A percentile compares a stretch with the other conserved stretches of the same genome.
Evolutionary conservation across 2,797 vertebrate genomes (phyloP).

Genomic region (Netta rufina): DNA sequence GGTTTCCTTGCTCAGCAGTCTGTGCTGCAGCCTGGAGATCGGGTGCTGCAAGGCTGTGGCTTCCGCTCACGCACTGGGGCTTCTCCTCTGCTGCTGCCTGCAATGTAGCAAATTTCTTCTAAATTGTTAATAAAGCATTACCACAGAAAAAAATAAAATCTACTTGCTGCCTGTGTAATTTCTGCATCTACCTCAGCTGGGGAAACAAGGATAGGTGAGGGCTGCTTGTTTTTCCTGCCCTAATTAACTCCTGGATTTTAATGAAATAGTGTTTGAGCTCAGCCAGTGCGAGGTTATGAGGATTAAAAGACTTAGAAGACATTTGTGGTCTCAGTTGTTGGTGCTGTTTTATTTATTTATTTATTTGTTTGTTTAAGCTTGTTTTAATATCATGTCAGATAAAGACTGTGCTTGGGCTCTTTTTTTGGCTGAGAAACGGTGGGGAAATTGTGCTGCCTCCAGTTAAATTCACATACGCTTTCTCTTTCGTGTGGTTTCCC

Average conservation of each 20-base stretch:
- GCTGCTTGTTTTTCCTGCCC: conserved; percentile 12
- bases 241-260: conserved; percentile 49
- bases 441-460: background rate
- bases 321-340: background rate
- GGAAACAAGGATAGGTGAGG: background rate
- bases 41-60: background rate
- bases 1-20: conserved; percentile 6
- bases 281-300: background rate
- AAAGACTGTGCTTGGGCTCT: background rate
- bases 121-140: background rate
- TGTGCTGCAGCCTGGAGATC: background rate
- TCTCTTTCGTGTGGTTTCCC: conserved; percentile 41
- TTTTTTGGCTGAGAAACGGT: background rate
- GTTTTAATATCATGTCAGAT: background rate
- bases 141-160: background rate
- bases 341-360: background rate
- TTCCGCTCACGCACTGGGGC: background rate
- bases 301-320: conserved; percentile 13
- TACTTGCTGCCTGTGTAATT: background rate
- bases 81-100: background rate
- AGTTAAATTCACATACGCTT: background rate
- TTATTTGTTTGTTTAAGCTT: background rate
- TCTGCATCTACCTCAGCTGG: background rate
- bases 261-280: background rate
- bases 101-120: background rate